Conservation (phyloP, 1,140 invertebrate genomes). For the Apocrypta bakeri region DNA sequence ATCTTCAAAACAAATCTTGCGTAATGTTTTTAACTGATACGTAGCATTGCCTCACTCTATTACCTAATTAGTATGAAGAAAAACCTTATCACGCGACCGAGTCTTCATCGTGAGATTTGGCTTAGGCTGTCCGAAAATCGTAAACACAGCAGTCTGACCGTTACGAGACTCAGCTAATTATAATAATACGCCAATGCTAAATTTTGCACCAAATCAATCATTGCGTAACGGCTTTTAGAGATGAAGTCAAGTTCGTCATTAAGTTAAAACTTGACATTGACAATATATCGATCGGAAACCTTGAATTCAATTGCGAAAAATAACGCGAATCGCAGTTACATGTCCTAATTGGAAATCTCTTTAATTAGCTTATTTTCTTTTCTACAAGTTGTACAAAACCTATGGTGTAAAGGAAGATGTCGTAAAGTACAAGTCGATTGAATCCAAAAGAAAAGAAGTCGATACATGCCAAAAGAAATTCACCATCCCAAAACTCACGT, state of each 20-base stretch:
- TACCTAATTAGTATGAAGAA: neutral
- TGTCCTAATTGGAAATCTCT: neutral
- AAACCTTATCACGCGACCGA: neutral
- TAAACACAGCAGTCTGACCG: no score
- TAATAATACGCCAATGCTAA: conserved; percentile 16
- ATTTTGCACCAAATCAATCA: conserved; percentile 36
- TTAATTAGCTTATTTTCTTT: neutral
- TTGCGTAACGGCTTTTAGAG: conserved; percentile 15
- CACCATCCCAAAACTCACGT: conserved; percentile 59
- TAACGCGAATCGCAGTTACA: neutral
- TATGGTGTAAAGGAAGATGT: no score
- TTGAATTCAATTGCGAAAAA: neutral
- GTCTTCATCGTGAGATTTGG: neutral
- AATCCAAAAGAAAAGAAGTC: no score
- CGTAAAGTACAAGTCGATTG: no score
- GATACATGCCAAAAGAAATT: neutral
- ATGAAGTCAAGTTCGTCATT: conserved; percentile 1
- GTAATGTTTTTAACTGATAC: neutral
- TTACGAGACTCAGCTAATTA: neutral
- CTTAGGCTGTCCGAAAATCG: neutral
- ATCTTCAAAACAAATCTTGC: conserved; percentile 9
- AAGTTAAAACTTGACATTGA: conserved; percentile 18
- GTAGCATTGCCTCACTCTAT: neutral
- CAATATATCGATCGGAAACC: neutral
- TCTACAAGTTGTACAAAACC: no score